Evolutionary conservation across 2,888 invertebrate genomes (phyloP), one percentile per base, ranked within the genome.

Genomic region (Drosophila peninsularis): DNA sequence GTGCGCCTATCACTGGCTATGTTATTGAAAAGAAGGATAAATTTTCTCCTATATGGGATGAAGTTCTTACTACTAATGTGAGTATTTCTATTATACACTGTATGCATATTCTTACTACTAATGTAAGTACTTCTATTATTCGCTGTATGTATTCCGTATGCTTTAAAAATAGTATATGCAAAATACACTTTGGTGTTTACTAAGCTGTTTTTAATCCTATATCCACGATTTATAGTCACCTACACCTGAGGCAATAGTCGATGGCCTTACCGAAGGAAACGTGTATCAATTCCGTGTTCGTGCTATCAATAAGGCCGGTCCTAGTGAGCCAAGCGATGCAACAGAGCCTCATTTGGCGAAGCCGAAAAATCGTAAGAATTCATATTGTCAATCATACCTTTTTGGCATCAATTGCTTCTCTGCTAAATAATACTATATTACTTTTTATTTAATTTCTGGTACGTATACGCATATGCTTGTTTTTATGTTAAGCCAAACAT

Each of bases 1-100:
- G 99, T 21, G 97, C 98, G 17, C 98, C 98, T 1, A 97, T 99
- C 89, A 96, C 95, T n/a, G 98, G 98, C n/a, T 99, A 99, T 91
- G 94, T 98, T 58, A 96, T 98, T 89, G 98, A 98, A 93, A 97
- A 97, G 86, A 95, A 97, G 84, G 98, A 97, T 92, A 95, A 96
- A 77, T 97, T 96, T 78, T 95, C 96, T 82, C 95, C 97, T 0
- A 93, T 96, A 24, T 98, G 98, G 98, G 96, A 97, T 89, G 97
- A 97, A 93, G 95, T 97, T 75, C 94, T 96, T 41, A 94, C 94
- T 60, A 96, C 96, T 41, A 94, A 94, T 92, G 96, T 96, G 92
- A 83, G 74, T 75, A 58, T 61, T 37, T 10, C 10, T 3, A 7
- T 17, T 37, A 37, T 10, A 21, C 11, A 27, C 30, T 30, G 17